Evolutionary conservation across 1,140 invertebrate species (phyloP).

Genomic region (Euura lappo): DNA sequence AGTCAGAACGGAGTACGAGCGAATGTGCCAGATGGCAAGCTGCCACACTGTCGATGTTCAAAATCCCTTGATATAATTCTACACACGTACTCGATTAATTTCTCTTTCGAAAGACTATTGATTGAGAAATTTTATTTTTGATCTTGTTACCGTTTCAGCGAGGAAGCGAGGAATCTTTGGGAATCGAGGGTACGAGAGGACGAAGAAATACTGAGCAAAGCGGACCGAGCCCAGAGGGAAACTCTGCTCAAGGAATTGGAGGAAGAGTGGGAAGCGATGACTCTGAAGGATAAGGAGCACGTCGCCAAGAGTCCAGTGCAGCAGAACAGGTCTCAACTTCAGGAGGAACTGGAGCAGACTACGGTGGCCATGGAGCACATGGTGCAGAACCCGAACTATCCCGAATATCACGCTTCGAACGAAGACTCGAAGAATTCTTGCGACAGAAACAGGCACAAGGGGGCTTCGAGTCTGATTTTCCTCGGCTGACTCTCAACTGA

Average conservation of each 20-base stretch:
- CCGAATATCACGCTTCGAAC: background rate
- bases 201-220: constrained; percentile 24
- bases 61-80: no score
- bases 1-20: no score
- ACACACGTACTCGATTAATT: no score
- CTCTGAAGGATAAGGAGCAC: constrained; percentile 44
- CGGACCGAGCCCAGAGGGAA: constrained; percentile 33
- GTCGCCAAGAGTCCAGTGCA: constrained; percentile 21
- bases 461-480: background rate
- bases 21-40: no score
- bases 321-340: background rate
- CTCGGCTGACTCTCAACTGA: background rate
- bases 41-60: no score
- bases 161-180: constrained; percentile 51
- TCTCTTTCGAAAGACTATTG: no score
- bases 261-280: constrained; percentile 47
- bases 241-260: constrained; percentile 41
- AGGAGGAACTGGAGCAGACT: background rate
- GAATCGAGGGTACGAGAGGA: constrained; percentile 49
- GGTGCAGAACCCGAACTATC: background rate
- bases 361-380: background rate
- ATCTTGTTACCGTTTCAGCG: constrained; percentile 27
- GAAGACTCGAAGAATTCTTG: background rate
- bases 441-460: background rate
- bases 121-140: no score